Base-by-base conservation (phyloP, 2,888 invertebrate species). In the Oithona nana region DNA sequence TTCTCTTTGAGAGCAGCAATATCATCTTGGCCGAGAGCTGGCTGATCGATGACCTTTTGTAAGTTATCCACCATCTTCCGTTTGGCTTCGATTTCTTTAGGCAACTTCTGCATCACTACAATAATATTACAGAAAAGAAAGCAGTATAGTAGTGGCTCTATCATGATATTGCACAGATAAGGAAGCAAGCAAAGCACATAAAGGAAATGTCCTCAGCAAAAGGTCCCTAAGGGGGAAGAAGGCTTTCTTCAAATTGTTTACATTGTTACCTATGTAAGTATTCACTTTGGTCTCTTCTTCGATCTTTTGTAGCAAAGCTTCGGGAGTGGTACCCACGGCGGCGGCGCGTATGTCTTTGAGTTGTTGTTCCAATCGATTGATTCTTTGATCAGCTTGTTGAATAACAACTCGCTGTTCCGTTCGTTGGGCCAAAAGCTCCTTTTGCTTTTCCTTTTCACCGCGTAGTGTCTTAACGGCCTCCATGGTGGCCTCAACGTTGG, bases 21-120 rank as follows among this genome's bases (percentile, higher is more conserved):
- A 70, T 84, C 83, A 30, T 79, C 77, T 65, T 81, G 78, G n/a
- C 80, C 79, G 68, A 80, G 75, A 64, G 81, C 81, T 57, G 81
- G 80, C 66, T 83, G 82, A 52, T 78, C 76, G 0, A 81, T 78
- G 55, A 86, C 81, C 66, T 76, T 77, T 69, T 82, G 81, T 71
- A 87, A 76, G 65, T 86, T 82, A 65, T 79, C 78, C 48, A 86
- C 76, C 68, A 82, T 81, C 68, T 81, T 80, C 69, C 81, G 80
- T 60, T 81, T 74, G 13, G 74, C 73, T 1, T 76, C 73, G 54
- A 83, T 75, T 72, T 90, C 89, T 68, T 82, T 80, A 0, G 86
- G 86, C 61, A 89, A 71, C 70, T 88, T 86, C 69, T 87, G 86
- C 66, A 83, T 82, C 0, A 82, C 81, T n/a, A n/a, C n/a, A n/a